These are phyloP conservation scores for Homarus americanus DNA, from an alignment of 1,140 invertebrate genomes.

Conservation along the genomic window DNA sequence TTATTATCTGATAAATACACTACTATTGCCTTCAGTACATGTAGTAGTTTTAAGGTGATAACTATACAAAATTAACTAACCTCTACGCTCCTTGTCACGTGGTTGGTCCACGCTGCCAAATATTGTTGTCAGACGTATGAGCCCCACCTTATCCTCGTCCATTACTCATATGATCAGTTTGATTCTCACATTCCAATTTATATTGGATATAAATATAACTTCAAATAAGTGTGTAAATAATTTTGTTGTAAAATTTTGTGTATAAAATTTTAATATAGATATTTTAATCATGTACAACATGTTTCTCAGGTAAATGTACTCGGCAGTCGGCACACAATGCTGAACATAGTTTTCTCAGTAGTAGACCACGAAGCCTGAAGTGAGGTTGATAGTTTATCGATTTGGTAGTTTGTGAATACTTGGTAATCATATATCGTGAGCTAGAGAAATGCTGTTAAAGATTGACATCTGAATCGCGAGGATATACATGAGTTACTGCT, in stretches of 20 bases:
- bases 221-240: neutral
- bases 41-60: constrained; percentile 13
- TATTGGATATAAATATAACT: neutral
- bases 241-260: neutral
- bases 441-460: neutral
- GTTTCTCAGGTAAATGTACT: neutral
- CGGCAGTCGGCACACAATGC: neutral
- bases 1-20: neutral
- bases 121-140: neutral
- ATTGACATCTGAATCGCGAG: neutral
- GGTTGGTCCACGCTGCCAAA: neutral
- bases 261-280: neutral
- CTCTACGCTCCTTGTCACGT: neutral
- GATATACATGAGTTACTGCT: neutral
- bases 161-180: neutral
- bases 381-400: neutral
- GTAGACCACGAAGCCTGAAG: neutral
- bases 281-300: neutral
- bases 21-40: neutral
- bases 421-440: neutral
- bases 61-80: neutral
- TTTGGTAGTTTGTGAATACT: neutral
- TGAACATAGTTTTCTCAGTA: neutral
- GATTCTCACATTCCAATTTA: neutral
- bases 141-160: too few species aligned